A percentile compares a stretch with the other conserved stretches of the same genome.
Evolutionary conservation across 2,797 vertebrate species (phyloP).

Genomic region (Threskiornis aethiopicus): DNA sequence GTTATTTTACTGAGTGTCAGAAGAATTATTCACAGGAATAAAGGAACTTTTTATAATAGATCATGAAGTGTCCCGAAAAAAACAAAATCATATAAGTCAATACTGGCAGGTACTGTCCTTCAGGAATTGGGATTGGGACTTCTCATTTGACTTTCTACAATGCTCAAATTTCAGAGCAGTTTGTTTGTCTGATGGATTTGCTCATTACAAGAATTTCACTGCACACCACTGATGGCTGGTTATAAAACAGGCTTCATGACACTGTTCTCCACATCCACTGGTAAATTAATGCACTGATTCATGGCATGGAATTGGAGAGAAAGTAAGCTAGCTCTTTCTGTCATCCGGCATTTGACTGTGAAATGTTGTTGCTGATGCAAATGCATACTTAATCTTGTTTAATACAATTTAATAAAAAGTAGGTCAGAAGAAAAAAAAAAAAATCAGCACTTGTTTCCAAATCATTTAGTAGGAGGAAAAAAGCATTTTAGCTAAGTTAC

Average conservation of each 20-base stretch:
- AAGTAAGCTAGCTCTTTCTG: conserved; percentile 35
- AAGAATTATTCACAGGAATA: background rate
- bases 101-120: background rate
- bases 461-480: background rate
- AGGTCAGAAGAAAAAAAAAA: conserved; percentile 27
- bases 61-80: background rate
- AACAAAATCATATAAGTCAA: background rate
- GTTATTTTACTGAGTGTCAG: background rate
- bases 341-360: conserved; percentile 29
- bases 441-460: background rate
- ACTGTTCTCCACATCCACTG: background rate
- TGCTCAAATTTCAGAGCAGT: background rate
- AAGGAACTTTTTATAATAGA: background rate
- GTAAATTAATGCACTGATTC: conserved; percentile 58
- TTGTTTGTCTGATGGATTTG: conserved; percentile 30
- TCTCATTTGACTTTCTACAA: background rate
- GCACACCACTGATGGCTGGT: background rate
- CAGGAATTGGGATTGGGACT: background rate
- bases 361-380: conserved; percentile 26
- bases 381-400: conserved; percentile 40
- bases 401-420: conserved; percentile 59
- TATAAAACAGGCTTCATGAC: conserved; percentile 48
- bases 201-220: conserved; percentile 45
- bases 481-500: background rate
- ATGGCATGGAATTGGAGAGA: conserved; percentile 30